Base-by-base conservation (phyloP, 2,888 invertebrate species). In the Machimus rusticus region DNA sequence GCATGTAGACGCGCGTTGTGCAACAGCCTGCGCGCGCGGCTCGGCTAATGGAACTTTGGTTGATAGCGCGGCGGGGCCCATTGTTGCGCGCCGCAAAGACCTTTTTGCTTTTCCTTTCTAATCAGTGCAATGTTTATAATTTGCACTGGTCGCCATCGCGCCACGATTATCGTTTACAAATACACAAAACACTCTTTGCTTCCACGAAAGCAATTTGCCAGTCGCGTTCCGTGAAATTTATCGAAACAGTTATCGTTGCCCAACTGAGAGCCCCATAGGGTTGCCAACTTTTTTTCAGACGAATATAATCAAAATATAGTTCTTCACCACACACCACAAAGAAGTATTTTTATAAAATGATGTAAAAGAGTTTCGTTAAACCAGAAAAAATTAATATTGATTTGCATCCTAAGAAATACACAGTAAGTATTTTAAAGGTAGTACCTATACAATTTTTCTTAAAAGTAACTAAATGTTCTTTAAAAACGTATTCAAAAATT, bases 51-150 rank as follows among this genome's bases (percentile, higher is more conserved):
- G 55, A 79, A 79, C 79, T 79, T 79, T 79, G 39, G 39, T 39
- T 39, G 79, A 79, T 79, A 79, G 79, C 79, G 79, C 43, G 78
- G 31, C 51, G 79, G 9, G 78, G 31, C 51, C 51, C 51, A 79
- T 79, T 79, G 79, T 79, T 79, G 79, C 79, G 79, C 79, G 31
- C 31, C 51, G 31, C 51, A 34, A 4, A 23, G 12, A 28, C 28
- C 16, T 79, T 79, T 51, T 79, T 46, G 23, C 28, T 79, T 79
- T 79, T 46, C 51, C 51, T 79, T 79, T 79, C 31, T 79, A 79
- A 79, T 79, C 46, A 31, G 28, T 79, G 79, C 51, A 79, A 79
- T 79, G 51, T 79, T 79, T 79, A 79, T 79, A 79, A 79, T 79
- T 79, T 79, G 51, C 79, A 51, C 51, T 79, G 51, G 39, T 46